Percentiles rank a stretch among this genome's conserved stretches.
These are phyloP conservation scores for Nothocercus nigrocapillus DNA, from an alignment of 2,113 vertebrate species.

Conservation along the genomic window DNA sequence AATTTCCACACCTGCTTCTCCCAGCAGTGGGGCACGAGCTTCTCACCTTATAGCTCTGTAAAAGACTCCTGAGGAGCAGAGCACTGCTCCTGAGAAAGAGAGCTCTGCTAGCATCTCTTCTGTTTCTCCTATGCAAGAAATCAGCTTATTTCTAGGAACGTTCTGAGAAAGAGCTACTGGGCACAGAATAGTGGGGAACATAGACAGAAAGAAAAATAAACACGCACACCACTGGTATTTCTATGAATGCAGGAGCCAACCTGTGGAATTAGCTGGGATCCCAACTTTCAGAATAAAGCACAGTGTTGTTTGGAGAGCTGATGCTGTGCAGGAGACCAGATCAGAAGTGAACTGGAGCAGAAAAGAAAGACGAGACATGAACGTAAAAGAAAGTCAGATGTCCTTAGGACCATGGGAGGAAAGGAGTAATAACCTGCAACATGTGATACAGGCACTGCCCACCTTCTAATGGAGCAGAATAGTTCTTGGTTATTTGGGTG, in stretches of 20 bases:
- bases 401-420: neutral
- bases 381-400: neutral
- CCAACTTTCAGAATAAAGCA: neutral
- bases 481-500: neutral
- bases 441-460: neutral
- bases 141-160: neutral
- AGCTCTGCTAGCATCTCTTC: neutral
- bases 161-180: neutral
- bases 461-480: neutral
- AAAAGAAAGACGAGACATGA: neutral
- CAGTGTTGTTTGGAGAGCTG: neutral
- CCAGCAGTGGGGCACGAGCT: neutral
- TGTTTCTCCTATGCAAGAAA: neutral
- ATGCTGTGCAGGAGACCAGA: neutral
- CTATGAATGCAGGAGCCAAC: neutral
- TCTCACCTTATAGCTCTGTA: fast-evolving
- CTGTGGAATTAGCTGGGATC: neutral
- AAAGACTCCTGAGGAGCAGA: neutral
- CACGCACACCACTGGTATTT: neutral
- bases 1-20: neutral
- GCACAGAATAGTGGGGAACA: neutral
- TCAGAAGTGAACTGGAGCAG: neutral
- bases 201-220: neutral
- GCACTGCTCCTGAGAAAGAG: neutral
- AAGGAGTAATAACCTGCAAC: neutral